Conservation (phyloP, 2,888 invertebrate species). For the Candidula unifasciata region DNA sequence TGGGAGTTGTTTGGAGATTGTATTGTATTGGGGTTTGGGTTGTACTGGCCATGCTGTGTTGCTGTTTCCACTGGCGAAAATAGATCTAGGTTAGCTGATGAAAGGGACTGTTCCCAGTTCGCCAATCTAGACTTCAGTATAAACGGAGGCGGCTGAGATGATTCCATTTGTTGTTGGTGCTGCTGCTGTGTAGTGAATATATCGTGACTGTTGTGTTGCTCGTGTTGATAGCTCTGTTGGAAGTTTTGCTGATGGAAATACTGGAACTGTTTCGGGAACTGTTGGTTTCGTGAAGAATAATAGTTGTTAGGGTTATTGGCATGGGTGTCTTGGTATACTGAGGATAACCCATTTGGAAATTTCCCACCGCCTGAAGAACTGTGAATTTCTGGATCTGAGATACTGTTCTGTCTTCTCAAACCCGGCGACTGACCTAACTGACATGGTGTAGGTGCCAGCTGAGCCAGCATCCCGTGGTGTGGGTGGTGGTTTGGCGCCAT, state of each 20-base stretch:
- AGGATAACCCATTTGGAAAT: background rate
- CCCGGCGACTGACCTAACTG: slow-evolving; percentile 44
- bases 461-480: slow-evolving; percentile 66
- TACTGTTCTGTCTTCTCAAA: slow-evolving; percentile 80
- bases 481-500: slow-evolving; percentile 52
- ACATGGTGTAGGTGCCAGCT: background rate
- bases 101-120: background rate
- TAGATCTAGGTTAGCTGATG: background rate
- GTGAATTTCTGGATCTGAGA: slow-evolving; percentile 83
- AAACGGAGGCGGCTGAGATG: background rate
- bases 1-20: background rate
- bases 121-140: background rate
- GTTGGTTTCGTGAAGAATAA: background rate
- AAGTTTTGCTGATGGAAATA: slow-evolving; percentile 24
- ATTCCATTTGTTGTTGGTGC: background rate
- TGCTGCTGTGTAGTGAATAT: background rate
- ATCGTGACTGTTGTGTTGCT: background rate
- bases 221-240: background rate
- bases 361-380: background rate
- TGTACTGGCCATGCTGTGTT: background rate
- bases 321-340: background rate
- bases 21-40: background rate
- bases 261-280: background rate
- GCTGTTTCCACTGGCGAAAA: background rate
- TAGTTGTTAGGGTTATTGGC: background rate